phyloP scores from a whole-genome alignment of 1,140 invertebrate genomes.

The Penaeus japonicus region DNA sequence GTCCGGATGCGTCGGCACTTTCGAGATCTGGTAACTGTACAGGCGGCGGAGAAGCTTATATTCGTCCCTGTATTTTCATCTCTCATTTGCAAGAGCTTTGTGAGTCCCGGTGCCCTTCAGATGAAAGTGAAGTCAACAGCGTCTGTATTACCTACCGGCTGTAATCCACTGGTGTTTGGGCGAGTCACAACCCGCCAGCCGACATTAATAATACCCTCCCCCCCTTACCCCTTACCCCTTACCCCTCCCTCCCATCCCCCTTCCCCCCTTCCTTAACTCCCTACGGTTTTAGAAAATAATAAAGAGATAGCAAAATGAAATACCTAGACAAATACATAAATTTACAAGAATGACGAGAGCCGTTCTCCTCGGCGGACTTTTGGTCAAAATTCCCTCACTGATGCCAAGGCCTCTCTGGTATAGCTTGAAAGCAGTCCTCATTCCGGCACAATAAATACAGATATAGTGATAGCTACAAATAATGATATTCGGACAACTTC shows the following conservation, averaged over 20 bases:
- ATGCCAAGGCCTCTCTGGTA: no score
- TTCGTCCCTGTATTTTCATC: conserved; percentile 28
- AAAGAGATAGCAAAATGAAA: not conserved
- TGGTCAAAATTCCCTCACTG: no score
- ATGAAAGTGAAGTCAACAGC: conserved; percentile 21
- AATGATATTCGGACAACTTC: no score
- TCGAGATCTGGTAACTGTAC: not conserved
- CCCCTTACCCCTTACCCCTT: not conserved
- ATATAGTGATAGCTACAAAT: no score
- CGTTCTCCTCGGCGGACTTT: no score
- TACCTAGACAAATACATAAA: no score
- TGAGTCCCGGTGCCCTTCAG: not conserved
- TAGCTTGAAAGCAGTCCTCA: no score
- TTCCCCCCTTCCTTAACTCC: conserved; percentile 3
- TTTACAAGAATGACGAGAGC: no score
- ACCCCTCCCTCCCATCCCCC: not conserved
- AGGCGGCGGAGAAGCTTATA: not conserved
- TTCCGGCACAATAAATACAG: no score
- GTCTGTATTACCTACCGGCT: not conserved
- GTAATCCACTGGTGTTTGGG: no score
- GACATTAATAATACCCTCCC: not conserved
- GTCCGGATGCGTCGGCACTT: conserved; percentile 16
- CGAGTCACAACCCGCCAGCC: no score
- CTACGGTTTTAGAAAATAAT: conserved; percentile 32
- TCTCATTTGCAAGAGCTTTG: conserved; percentile 34